Evolutionary conservation across 2,113 vertebrate genomes (phyloP).

Genomic region (Carollia perspicillata): DNA sequence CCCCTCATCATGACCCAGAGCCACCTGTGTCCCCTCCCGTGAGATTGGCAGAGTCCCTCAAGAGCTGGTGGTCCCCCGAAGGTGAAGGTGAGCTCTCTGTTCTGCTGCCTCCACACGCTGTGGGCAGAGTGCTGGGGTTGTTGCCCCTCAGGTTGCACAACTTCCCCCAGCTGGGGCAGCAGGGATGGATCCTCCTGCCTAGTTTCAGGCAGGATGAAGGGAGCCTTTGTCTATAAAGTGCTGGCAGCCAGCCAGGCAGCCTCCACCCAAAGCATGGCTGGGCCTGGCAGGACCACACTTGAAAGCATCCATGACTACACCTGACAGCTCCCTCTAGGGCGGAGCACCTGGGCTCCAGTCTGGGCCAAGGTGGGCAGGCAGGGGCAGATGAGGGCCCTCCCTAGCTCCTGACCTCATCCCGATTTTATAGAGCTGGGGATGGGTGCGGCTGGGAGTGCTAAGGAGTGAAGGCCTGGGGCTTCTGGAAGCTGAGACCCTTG

Average conservation of each 20-base stretch:
- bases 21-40: not conserved
- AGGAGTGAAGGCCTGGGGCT: not conserved
- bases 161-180: not conserved
- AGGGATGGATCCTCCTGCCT: not conserved
- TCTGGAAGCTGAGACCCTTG: not conserved
- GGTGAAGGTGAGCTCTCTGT: not conserved
- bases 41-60: not conserved
- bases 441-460: not conserved
- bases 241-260: not conserved
- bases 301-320: slow-evolving; percentile 40
- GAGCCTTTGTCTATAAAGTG: slow-evolving; percentile 26
- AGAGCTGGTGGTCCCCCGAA: not conserved
- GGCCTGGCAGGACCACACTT: not conserved
- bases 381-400: not conserved
- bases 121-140: not conserved
- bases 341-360: not conserved
- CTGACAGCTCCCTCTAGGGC: slow-evolving; percentile 12
- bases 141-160: not conserved
- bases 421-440: not conserved
- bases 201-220: slow-evolving; percentile 22
- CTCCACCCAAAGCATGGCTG: slow-evolving; percentile 29
- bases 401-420: slow-evolving; percentile 44
- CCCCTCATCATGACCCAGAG: not conserved
- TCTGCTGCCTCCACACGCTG: not conserved
- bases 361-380: slow-evolving; percentile 32